These are phyloP conservation scores for Stichopus horrens DNA, from an alignment of 53 echinoderm and acorn worm species.

Conservation along the genomic window DNA sequence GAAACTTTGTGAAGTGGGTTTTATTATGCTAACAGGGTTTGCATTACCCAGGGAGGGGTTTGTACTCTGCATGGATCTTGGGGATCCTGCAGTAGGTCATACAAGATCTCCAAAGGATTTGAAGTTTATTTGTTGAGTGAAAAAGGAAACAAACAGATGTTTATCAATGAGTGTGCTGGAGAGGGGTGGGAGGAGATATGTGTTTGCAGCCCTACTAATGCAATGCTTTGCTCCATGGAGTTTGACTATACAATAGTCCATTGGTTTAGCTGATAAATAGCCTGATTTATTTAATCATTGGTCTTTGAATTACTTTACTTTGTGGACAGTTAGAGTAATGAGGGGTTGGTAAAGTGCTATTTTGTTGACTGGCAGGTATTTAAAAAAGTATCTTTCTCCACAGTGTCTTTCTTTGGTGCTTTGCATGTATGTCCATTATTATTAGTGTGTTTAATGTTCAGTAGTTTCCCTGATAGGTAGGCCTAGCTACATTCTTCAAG, in stretches of 20 bases:
- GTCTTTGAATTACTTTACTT: no score
- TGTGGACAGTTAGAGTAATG: no score
- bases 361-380: no score
- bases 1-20: no score
- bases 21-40: no score
- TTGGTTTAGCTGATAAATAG: neutral
- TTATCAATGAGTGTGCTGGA: neutral
- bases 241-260: constrained; percentile 6
- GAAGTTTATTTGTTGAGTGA: neutral
- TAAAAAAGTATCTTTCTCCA: no score
- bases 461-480: no score
- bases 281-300: neutral
- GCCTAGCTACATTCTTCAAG: no score
- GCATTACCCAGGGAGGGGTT: neutral
- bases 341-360: no score
- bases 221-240: neutral
- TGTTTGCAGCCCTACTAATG: neutral
- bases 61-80: neutral
- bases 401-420: no score
- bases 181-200: neutral
- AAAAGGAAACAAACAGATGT: neutral
- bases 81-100: neutral
- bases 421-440: no score
- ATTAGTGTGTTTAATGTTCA: no score
- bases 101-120: neutral